phyloP scores from a whole-genome alignment of 1,140 invertebrate genomes.

The Aphis gossypii region DNA sequence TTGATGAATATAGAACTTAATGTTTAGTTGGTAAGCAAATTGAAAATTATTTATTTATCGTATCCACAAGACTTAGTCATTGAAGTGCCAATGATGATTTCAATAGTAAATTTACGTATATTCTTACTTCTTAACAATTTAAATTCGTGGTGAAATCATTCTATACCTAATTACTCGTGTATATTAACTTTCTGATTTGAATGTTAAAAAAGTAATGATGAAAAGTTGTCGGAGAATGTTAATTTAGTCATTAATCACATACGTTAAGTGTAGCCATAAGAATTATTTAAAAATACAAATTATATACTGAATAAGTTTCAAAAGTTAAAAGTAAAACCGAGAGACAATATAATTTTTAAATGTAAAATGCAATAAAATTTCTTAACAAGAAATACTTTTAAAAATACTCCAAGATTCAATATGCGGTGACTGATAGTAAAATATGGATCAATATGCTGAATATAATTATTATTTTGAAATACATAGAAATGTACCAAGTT shows the following conservation, averaged over 20 bases:
- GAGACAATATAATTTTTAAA: background rate
- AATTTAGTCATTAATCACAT: background rate
- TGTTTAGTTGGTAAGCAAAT: background rate
- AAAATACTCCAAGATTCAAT: background rate
- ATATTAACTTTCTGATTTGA: conserved; percentile 10
- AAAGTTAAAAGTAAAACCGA: background rate
- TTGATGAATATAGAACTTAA: background rate
- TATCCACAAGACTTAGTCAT: background rate
- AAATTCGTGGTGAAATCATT: background rate
- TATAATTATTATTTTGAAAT: conserved; percentile 5
- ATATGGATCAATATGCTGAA: background rate
- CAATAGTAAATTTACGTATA: background rate
- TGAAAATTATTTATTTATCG: background rate
- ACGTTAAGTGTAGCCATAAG: background rate
- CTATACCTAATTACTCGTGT: background rate
- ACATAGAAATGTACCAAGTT: background rate
- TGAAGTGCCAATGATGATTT: background rate
- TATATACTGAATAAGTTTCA: background rate
- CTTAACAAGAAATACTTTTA: background rate
- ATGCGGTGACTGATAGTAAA: background rate
- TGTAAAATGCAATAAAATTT: background rate
- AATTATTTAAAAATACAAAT: background rate
- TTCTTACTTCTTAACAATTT: background rate
- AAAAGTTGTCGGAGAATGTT: background rate
- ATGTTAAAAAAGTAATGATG: background rate